phyloP scores from a whole-genome alignment of 2,888 invertebrate genomes.

The Crepidodera aurea region DNA sequence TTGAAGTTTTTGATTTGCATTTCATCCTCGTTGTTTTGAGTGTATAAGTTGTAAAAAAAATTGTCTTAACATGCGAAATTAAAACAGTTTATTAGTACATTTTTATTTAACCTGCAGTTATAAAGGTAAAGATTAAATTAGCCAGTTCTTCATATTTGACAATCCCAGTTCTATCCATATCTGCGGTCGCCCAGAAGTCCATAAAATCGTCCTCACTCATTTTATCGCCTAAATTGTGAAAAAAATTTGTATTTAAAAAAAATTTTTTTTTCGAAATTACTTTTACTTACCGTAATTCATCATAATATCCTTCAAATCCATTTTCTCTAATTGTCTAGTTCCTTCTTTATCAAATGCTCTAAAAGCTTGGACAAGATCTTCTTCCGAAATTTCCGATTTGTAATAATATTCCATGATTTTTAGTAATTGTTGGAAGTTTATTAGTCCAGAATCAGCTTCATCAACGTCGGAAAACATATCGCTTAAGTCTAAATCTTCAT shows the following conservation, averaged over 20 bases:
- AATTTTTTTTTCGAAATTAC: too few relatives aligned
- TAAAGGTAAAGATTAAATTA: neutral
- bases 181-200: slow-evolving; percentile 7
- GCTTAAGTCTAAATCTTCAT: slow-evolving; percentile 9
- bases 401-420: slow-evolving; percentile 10
- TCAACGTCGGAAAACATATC: slow-evolving; percentile 15
- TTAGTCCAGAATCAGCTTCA: slow-evolving; percentile 1
- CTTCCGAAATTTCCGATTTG: slow-evolving; percentile 6
- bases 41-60: too few relatives aligned
- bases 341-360: slow-evolving; percentile 12
- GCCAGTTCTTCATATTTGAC: slow-evolving; percentile 11
- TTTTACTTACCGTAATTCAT: slow-evolving; percentile 19
- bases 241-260: too few relatives aligned
- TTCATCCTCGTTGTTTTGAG: too few relatives aligned
- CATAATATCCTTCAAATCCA: slow-evolving; percentile 17
- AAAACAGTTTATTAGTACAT: too few relatives aligned
- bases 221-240: slow-evolving; percentile 23
- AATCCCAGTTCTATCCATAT: slow-evolving; percentile 2
- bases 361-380: slow-evolving; percentile 12
- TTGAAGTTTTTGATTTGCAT: too few relatives aligned
- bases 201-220: slow-evolving; percentile 10
- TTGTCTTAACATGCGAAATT: too few relatives aligned
- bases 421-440: slow-evolving; percentile 16
- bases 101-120: too few relatives aligned
- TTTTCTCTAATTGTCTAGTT: neutral